These are phyloP conservation scores for Neosilurus hyrtlii DNA, from an alignment of 2,797 vertebrate species.

Conservation along the genomic window DNA sequence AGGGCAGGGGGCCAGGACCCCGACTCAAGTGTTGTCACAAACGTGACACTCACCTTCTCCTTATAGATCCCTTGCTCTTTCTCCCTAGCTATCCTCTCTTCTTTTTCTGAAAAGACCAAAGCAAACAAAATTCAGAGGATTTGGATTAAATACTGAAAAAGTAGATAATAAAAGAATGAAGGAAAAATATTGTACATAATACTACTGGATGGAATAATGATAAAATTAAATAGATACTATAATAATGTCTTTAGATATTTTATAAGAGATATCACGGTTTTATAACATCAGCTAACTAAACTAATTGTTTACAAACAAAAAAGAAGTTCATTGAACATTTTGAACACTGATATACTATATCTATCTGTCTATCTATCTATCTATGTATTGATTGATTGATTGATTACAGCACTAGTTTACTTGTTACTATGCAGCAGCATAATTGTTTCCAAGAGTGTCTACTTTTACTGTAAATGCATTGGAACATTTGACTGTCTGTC, in stretches of 20 bases:
- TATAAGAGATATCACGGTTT: neutral
- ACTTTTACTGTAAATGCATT: neutral
- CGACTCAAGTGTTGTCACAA: neutral
- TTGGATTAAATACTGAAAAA: neutral
- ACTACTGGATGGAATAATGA: neutral
- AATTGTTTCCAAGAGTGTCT: neutral
- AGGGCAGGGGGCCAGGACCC: conserved; percentile 3
- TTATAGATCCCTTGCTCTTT: conserved; percentile 95
- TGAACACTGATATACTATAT: too few species aligned
- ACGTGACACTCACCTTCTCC: conserved; percentile 80
- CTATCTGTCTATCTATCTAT: too few species aligned
- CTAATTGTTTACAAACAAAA: neutral
- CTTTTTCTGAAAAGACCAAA: conserved; percentile 81
- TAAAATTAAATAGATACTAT: neutral
- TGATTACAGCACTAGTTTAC: too few species aligned
- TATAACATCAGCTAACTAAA: neutral
- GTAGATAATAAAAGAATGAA: neutral
- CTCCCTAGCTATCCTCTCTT: conserved; percentile 89
- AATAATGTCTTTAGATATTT: neutral
- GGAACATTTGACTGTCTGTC: too few species aligned
- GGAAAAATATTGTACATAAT: neutral
- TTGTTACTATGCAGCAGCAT: neutral
- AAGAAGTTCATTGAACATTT: neutral
- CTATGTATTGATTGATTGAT: too few species aligned
- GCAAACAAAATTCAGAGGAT: conserved; percentile 7